Base-by-base conservation (phyloP, 1,140 invertebrate genomes). In the Andrena cerasifolii region DNA sequence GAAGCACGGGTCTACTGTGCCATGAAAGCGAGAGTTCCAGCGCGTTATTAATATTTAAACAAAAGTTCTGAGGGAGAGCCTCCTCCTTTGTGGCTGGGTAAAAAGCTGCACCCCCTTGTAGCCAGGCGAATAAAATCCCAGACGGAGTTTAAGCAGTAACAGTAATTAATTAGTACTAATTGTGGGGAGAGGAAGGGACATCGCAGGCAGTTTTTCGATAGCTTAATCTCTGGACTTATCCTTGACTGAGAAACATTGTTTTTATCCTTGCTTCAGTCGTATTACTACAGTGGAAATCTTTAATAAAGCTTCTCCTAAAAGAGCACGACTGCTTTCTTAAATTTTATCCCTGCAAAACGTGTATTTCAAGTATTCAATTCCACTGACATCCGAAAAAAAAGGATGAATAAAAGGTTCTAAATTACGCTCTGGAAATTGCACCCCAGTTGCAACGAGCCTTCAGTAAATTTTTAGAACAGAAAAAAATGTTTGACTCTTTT, bases 11-110 rank as follows among this genome's bases (percentile, higher is more conserved):
- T 24, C 45, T 66, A 47, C 51, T 36, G n/a, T 53, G 26, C 66
- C 61, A 21, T 61, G 45, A 71, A 43, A 78, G 49, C 76, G 68
- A 86, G 70, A 74, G 68, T 73, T 82, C 78, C 82, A 18, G 36
- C 33, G 26, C 72, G 76, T 81, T 85, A 87, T 88, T 88, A 87
- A 88, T 86, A 87, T 87, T 88, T 86, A 86, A 81, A 86, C 75
- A 85, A 88, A 88, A 86, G 82, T 71, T 47, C 24, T 18, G 49
- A n/a, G 43, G 51, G 58, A 31, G 56, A 70, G 65, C 36, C 66
- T 72, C 40, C 63, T 31, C 71, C 72, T 87, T 87, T 87, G 80
- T 85, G 51, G 63, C 43, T 43, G 24, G 26, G 45, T 54, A 77
- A 84, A 86, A 82, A 82, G 58, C 70, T 59, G 28, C 65, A 16